Percentiles rank a stretch among this genome's conserved stretches.
Conservation (phyloP, 2,888 invertebrate species). For the Uloborus plumipes region DNA sequence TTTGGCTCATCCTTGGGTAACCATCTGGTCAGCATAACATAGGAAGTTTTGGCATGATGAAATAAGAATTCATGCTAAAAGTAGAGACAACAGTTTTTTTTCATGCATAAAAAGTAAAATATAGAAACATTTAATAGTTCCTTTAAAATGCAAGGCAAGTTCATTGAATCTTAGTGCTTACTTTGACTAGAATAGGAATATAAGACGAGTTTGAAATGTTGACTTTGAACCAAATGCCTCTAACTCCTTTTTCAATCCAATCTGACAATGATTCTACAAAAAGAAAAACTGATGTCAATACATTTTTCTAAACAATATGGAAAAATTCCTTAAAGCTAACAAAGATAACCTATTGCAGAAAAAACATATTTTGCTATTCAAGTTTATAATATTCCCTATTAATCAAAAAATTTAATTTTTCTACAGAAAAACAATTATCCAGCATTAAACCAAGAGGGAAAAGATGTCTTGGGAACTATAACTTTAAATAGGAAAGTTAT, state of each 20-base stretch:
- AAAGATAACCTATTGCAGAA: too few relatives aligned
- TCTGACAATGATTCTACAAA: slow-evolving; percentile 42
- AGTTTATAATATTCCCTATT: too few relatives aligned
- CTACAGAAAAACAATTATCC: too few relatives aligned
- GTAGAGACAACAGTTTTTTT: background rate
- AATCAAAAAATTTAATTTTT: too few relatives aligned
- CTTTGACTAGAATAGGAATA: slow-evolving; percentile 60
- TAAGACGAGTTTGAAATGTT: slow-evolving; percentile 49
- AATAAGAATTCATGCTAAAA: slow-evolving; percentile 80
- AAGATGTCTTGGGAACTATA: too few relatives aligned
- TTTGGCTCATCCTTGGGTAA: slow-evolving; percentile 76
- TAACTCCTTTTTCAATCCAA: slow-evolving; percentile 39
- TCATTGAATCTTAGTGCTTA: background rate
- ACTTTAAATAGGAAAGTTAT: too few relatives aligned
- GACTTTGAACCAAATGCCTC: slow-evolving; percentile 62
- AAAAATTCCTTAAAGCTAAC: background rate
- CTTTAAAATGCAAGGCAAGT: too few relatives aligned
- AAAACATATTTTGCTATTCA: too few relatives aligned
- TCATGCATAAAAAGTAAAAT: too few relatives aligned
- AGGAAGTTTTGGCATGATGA: slow-evolving; percentile 86
- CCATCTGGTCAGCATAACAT: slow-evolving; percentile 87
- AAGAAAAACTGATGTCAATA: background rate
- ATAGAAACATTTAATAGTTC: too few relatives aligned
- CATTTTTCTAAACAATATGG: background rate
- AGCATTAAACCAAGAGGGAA: too few relatives aligned